Percentiles rank a stretch among this genome's conserved stretches.
These are phyloP conservation scores for Dryas iulia DNA, from an alignment of 1,140 invertebrate genomes.

Conservation along the genomic window DNA sequence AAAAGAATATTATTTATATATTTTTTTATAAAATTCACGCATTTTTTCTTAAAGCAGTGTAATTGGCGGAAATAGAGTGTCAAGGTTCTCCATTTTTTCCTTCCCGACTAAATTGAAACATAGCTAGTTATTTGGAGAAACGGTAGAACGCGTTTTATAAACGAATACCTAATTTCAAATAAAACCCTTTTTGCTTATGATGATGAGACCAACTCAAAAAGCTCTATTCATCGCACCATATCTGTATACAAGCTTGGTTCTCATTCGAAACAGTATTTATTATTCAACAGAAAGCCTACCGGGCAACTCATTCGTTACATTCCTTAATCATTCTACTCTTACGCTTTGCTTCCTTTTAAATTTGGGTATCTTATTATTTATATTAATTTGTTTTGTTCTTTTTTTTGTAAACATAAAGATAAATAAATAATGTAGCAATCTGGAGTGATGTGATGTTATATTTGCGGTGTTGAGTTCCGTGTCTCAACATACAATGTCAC, in stretches of 20 bases:
- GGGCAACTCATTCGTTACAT: neutral
- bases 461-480: no score
- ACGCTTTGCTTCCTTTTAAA: neutral
- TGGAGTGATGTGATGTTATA: no score
- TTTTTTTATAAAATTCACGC: no score
- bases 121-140: neutral
- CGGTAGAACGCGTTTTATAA: neutral
- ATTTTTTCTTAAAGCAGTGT: no score
- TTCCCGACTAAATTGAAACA: no score
- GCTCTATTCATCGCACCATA: neutral
- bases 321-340: neutral
- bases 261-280: neutral
- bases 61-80: no score
- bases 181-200: neutral
- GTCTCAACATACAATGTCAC: no score
- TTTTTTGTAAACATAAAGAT: no score
- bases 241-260: neutral
- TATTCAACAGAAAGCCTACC: neutral
- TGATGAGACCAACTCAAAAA: neutral
- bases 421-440: no score
- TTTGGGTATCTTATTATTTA: neutral
- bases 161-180: neutral
- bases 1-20: no score
- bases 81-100: no score
- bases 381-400: no score